These are phyloP conservation scores for Halesus radiatus DNA, from an alignment of 1,140 invertebrate genomes.

Conservation along the genomic window DNA sequence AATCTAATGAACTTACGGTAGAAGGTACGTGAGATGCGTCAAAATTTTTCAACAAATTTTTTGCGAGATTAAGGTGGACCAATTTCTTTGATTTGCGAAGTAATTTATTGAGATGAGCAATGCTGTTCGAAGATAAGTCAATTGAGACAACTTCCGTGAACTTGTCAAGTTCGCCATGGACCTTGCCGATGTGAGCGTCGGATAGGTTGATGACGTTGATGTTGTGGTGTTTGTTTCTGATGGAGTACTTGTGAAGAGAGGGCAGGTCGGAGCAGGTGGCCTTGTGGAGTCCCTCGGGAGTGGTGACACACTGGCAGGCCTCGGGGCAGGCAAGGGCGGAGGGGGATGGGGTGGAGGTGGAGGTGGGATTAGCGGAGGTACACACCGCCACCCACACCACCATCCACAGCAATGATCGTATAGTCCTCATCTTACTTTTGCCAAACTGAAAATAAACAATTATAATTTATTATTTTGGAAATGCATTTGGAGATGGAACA, in stretches of 20 bases:
- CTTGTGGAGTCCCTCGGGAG: conserved; percentile 51
- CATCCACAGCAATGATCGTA: conserved; percentile 27
- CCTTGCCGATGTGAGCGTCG: conserved; percentile 70
- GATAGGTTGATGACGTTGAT: conserved; percentile 73
- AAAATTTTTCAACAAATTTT: conserved; percentile 70
- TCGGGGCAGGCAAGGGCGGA: conserved; percentile 25
- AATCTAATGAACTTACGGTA: conserved; percentile 73
- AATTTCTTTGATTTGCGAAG: conserved; percentile 70
- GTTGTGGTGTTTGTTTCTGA: conserved; percentile 68
- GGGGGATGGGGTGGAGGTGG: neutral
- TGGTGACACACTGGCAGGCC: conserved; percentile 36
- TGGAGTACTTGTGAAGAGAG: conserved; percentile 66
- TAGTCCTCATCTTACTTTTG: conserved; percentile 38
- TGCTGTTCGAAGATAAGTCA: conserved; percentile 72
- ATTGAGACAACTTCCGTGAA: conserved; percentile 71
- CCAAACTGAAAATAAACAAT: conserved; percentile 48
- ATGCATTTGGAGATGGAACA: no score
- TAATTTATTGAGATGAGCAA: conserved; percentile 71
- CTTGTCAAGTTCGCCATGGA: conserved; percentile 70
- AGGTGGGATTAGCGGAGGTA: neutral
- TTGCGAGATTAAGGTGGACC: conserved; percentile 72
- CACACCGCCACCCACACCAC: conserved; percentile 8
- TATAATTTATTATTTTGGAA: neutral
- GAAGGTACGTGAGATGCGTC: conserved; percentile 70
- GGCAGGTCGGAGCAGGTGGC: conserved; percentile 61